Percentiles rank a stretch among this genome's conserved stretches.
These are phyloP conservation scores for Steatocranus sp. DNA, from an alignment of 2,797 vertebrate genomes.

Conservation along the genomic window DNA sequence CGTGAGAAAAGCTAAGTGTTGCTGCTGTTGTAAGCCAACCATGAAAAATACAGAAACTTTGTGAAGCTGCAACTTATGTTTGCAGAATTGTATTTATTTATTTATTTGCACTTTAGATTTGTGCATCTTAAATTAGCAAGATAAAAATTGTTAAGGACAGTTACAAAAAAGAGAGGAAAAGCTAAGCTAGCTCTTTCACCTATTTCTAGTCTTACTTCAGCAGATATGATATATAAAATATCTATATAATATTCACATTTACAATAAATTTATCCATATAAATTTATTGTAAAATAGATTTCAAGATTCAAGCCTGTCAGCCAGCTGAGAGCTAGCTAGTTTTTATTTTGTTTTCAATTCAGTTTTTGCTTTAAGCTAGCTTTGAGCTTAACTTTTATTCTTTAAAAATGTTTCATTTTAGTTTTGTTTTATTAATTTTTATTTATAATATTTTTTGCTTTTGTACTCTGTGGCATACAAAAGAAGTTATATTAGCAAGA, in stretches of 20 bases:
- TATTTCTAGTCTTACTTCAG: neutral
- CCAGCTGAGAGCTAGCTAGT: neutral
- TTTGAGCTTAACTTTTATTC: neutral
- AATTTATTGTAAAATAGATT: neutral
- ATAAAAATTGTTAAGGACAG: neutral
- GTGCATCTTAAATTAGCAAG: neutral
- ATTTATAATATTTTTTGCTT: neutral
- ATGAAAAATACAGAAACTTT: neutral
- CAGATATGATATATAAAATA: neutral
- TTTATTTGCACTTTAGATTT: neutral
- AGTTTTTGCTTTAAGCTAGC: neutral
- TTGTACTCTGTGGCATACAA: neutral
- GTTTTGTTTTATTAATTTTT: neutral
- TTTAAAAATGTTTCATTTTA: neutral
- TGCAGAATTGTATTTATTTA: neutral
- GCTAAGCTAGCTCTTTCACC: neutral
- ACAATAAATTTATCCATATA: neutral
- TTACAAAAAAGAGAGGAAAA: neutral
- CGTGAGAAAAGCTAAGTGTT: neutral
- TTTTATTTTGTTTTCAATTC: neutral
- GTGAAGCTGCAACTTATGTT: neutral
- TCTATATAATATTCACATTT: neutral
- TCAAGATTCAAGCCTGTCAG: neutral
- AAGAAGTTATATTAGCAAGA: neutral
- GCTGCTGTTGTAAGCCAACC: neutral